Evolutionary conservation across 2,113 vertebrate species (phyloP), one percentile per base, ranked within the genome.

Genomic region (Nematolebias whitei): DNA sequence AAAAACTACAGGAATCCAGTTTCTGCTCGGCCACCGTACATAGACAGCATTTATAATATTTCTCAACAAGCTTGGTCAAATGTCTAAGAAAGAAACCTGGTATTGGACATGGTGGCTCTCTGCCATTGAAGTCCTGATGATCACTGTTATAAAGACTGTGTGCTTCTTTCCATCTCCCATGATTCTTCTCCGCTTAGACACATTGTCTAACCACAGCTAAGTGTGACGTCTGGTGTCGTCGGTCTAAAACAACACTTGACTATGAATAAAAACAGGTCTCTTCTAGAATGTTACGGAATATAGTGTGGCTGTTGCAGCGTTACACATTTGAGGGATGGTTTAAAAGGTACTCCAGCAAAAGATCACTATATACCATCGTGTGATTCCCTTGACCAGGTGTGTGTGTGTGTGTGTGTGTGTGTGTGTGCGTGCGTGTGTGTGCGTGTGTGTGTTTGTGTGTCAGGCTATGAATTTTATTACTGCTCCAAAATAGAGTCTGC

Each of bases 401-500:
- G 71, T 74, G 74, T 73, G 53, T 53, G 51, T 49, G 63, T 62
- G 20, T 55, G 54, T 60, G 26, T 68, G 58, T 32, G 45, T 51
- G 56, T 60, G 61, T 52, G 69, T 79, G 76, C 71, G 75, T 77
- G 48, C 55, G 72, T 79, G 78, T 74, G 76, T 78, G n/a, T n/a
- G n/a, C n/a, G n/a, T 68, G 35, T 64, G 61, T 39, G 44, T 54
- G 45, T 58, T 44, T 59, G 72, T 79, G 78, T 74, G 76, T 78
- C 79, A 88, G 73, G 83, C 88, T 88, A 92, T 93, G 90, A 90
- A 92, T 92, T 91, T 91, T 90, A 92, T 92, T 90, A 91, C 84
- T 85, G 85, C 87, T 89, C 83, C 85, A 89, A 91, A 91, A 92
- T 91, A 87, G 89, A 90, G 81, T 89, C 74, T 85, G 83, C 81